Evolutionary conservation across 2,888 invertebrate species (phyloP), one percentile per base, ranked within the genome.

Genomic region (Drosophila leonis): DNA sequence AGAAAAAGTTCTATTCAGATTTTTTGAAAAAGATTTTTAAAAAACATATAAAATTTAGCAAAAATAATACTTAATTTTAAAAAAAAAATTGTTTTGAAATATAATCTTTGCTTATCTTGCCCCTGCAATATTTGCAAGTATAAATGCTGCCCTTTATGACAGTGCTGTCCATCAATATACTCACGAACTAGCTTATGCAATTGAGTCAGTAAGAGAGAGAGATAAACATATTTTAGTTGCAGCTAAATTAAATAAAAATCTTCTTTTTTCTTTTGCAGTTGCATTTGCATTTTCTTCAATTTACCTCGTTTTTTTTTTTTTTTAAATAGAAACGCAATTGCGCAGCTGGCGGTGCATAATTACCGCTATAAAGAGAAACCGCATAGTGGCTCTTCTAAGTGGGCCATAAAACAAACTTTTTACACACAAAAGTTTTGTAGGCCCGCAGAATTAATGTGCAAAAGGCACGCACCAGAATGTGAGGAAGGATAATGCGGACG

Each of bases 361-460:
- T 84, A 88, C 81, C 74, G 55, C 63, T 65, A 65, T 70, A 65
- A 67, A 59, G 75, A 69, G 69, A 64, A 80, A 80, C 88, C 85
- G 88, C 83, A 87, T 82, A 67, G 85, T 78, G 76, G 65, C 57
- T 46, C 64, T 57, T 57, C 49, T 76, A 85, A 88, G 86, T 84
- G 88, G 83, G 79, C 74, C 88, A 88, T 79, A 87, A 84, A 84
- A 76, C 74, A 76, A 83, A 81, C 65, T 86, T 83, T 80, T 73
- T 82, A 68, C 81, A 75, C 66, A 48, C 56, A 67, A 78, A 88
- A 83, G 63, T 78, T 83, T 70, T 63, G 68, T 71, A 70, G 65
- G 79, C 44, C 70, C 63, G 70, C 54, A 60, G 82, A 87, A 89
- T 86, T 89, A 86, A 86, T 89, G 82, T 84, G 70, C 87, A 77